Base-by-base conservation (phyloP, 2,113 vertebrate species). In the Helogale parvula region DNA sequence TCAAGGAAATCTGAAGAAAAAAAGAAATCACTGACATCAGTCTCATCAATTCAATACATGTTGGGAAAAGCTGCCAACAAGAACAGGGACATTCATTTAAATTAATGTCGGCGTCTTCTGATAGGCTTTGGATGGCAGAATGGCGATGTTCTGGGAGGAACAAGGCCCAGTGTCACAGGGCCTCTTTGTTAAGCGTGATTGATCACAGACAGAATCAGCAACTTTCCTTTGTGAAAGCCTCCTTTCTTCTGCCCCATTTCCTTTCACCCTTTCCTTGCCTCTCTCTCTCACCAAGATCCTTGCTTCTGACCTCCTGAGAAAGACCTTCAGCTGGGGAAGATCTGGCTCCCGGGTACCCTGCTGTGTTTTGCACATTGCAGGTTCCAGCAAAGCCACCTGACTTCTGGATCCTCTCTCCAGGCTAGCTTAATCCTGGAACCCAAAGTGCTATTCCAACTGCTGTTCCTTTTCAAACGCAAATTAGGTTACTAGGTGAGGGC, bases 151-250 rank as follows among this genome's bases (percentile, higher is more conserved):
- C 98, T 97, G 77, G 5, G 68, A 93, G 72, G 90, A 86, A 0
- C 0, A 96, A 96, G 97, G 96, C 92, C 93, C 50, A 74, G 50
- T 80, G 98, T 95, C 97, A 85, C 92, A 86, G 41, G 85, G 97
- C 97, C 97, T 97, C 95, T 97, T 97, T 98, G 96, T 98, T n/a
- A 69, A 96, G 97, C 47, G 35, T 54, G 98, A 98, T 97, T 96
- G 94, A 93, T 97, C 90, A 13, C 97, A 96, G 97, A 96, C 27
- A 96, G 88, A 82, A 90, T 97, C 97, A 94, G 96, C 19, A 96
- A 98, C 82, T 98, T 97, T 81, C 84, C 96, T 97, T 38, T 83
- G 95, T 96, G 88, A 95, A 94, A 98, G 71, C 35, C 50, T 90
- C 93, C 85, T 96, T 98, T 96, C 97, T 97, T 96, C 95, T 92